Percentiles rank a stretch among this genome's conserved stretches.
Evolutionary conservation across 1,140 invertebrate genomes (phyloP).

Genomic region (Magallana angulata): DNA sequence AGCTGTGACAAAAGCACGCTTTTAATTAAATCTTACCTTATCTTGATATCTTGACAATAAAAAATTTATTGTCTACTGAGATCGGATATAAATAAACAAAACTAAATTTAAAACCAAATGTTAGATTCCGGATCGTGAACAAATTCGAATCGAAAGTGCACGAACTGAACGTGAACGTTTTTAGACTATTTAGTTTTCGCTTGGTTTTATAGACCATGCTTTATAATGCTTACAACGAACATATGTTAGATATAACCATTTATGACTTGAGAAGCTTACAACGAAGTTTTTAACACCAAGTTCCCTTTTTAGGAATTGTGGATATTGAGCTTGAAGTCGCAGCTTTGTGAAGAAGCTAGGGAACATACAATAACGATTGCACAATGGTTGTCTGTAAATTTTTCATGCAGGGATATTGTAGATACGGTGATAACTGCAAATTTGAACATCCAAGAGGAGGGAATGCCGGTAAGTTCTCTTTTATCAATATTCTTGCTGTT

Average conservation of each 20-base stretch:
- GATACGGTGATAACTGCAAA: conserved; percentile 59
- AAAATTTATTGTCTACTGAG: not conserved
- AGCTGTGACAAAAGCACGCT: too few species aligned
- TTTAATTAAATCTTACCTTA: too few species aligned
- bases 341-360: not conserved
- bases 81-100: conserved; percentile 16
- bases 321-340: too few species aligned
- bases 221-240: too few species aligned
- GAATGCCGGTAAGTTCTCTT: conserved; percentile 40
- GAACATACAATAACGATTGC: not conserved
- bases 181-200: too few species aligned
- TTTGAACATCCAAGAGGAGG: conserved; percentile 59
- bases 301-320: too few species aligned
- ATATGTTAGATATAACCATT: too few species aligned
- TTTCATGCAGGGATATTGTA: conserved; percentile 63
- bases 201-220: too few species aligned
- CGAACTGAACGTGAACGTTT: too few species aligned
- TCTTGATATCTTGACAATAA: not conserved
- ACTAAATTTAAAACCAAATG: conserved; percentile 6
- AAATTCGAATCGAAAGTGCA: not conserved
- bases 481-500: too few species aligned
- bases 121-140: not conserved
- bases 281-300: too few species aligned
- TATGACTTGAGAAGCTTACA: too few species aligned
- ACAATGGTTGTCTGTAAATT: conserved; percentile 58